Evolutionary conservation across 2,113 vertebrate genomes (phyloP).

Genomic region (Martes martes): DNA sequence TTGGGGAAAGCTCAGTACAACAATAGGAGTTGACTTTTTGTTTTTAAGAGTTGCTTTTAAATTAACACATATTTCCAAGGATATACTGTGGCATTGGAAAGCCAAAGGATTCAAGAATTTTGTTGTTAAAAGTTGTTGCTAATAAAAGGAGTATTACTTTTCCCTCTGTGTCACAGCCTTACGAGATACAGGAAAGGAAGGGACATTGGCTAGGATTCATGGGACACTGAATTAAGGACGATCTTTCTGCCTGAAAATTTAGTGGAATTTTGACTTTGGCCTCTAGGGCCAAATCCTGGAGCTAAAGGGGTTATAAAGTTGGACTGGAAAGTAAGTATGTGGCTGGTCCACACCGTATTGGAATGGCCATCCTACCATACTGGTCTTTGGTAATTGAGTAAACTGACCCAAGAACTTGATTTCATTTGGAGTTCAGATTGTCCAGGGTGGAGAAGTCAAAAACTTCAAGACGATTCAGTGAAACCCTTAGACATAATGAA

Average conservation of each 20-base stretch:
- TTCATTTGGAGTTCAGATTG: constrained; percentile 24
- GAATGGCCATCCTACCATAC: background rate
- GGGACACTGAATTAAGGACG: background rate
- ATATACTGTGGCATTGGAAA: background rate
- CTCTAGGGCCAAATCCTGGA: background rate
- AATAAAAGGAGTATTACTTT: background rate
- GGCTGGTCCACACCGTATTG: background rate
- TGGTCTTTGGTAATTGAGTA: background rate
- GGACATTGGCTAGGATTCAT: background rate
- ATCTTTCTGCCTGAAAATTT: background rate
- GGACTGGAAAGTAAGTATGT: background rate
- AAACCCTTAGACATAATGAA: constrained; percentile 5
- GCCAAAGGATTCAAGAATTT: constrained; percentile 14
- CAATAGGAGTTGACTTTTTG: background rate
- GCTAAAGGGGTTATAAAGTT: background rate
- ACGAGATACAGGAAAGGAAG: background rate
- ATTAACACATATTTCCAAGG: constrained; percentile 28
- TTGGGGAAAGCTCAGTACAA: background rate
- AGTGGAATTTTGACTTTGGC: background rate
- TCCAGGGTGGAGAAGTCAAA: background rate
- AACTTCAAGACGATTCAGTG: constrained; percentile 31
- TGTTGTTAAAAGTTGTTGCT: background rate
- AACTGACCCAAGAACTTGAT: background rate
- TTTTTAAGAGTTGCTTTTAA: constrained; percentile 11
- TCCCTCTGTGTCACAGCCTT: background rate